Evolutionary conservation across 1,140 invertebrate species (phyloP).

Genomic region (Eriocheir sinensis): DNA sequence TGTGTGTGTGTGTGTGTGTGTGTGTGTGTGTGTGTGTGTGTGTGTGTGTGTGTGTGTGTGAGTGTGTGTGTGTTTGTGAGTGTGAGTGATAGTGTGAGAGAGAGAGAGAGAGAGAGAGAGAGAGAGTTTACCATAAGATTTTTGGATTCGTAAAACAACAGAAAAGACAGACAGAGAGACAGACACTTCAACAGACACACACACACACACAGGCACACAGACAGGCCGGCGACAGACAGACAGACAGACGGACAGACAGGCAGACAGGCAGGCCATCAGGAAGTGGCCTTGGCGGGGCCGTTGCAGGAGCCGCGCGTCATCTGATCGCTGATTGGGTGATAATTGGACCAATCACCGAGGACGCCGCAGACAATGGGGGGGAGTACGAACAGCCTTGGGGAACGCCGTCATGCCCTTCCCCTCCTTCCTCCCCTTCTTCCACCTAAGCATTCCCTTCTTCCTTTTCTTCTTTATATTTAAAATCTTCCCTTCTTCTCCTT

Average conservation of each 20-base stretch:
- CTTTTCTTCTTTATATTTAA: not conserved
- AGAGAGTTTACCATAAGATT: no score
- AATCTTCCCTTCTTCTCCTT: not conserved
- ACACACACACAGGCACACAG: not conserved
- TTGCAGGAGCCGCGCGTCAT: constrained; percentile 54
- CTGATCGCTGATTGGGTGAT: constrained; percentile 66
- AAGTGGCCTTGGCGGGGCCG: constrained; percentile 37
- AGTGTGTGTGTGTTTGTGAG: no score
- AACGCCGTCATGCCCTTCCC: not conserved
- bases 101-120: not conserved
- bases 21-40: not conserved
- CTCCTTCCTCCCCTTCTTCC: not conserved
- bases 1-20: not conserved
- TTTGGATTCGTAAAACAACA: no score
- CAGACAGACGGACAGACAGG: no score
- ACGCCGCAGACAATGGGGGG: constrained; percentile 29
- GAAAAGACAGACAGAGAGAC: not conserved
- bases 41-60: not conserved
- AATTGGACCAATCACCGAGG: constrained; percentile 64
- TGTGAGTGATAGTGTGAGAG: not conserved
- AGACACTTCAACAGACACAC: not conserved
- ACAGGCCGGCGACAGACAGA: not conserved
- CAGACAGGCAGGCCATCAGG: no score
- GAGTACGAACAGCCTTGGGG: not conserved
- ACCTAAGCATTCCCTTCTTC: not conserved